A percentile compares a stretch with the other conserved stretches of the same genome.
Evolutionary conservation across 2,113 vertebrate genomes (phyloP).

Genomic region (Genyomyrus donnyi): DNA sequence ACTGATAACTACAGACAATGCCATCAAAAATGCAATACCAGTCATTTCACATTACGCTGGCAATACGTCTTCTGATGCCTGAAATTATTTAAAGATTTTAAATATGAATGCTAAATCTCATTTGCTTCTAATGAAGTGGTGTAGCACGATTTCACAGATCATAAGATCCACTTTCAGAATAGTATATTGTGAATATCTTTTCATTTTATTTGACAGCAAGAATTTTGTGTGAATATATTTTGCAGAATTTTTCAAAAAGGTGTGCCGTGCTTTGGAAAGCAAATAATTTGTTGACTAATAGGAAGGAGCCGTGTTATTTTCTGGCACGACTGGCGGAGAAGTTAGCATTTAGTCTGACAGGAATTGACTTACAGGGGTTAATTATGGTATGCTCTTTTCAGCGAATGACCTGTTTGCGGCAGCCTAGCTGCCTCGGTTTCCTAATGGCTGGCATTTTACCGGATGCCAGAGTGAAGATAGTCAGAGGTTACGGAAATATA

Average conservation of each 20-base stretch:
- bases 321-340: background rate
- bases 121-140: background rate
- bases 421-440: background rate
- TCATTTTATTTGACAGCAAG: background rate
- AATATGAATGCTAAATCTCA: background rate
- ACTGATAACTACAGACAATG: background rate
- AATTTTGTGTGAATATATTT: background rate
- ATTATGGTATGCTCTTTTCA: background rate
- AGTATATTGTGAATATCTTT: background rate
- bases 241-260: background rate
- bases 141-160: background rate
- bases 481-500: background rate
- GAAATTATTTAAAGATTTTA: background rate
- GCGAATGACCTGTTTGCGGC: background rate
- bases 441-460: conserved; percentile 8
- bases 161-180: background rate
- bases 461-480: background rate
- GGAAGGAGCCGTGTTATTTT: background rate
- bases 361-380: conserved; percentile 1
- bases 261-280: background rate
- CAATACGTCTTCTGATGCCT: background rate
- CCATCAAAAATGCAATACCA: background rate
- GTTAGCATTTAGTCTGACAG: conserved; percentile 7
- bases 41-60: background rate
- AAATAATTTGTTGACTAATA: background rate